These are phyloP conservation scores for Hemicrepidius hirtus DNA, from an alignment of 2,888 invertebrate species.

Conservation along the genomic window DNA sequence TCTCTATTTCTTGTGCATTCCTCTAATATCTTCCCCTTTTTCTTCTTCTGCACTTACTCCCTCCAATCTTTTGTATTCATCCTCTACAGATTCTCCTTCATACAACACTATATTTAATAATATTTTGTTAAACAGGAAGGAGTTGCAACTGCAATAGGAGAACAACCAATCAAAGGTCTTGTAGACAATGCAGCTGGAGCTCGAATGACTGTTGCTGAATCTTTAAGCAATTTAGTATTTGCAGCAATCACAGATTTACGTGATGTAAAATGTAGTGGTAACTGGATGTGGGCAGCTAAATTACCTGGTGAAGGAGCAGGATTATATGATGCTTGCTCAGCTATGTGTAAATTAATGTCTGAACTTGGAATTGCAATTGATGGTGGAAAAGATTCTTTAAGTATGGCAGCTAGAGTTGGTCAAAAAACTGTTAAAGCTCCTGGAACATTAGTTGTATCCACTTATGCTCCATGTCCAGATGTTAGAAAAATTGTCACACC, in stretches of 20 bases:
- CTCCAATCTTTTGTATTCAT: too few species aligned
- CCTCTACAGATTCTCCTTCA: too few species aligned
- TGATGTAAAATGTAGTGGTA: constrained; percentile 99
- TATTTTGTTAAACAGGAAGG: constrained; percentile 76
- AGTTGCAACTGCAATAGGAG: constrained; percentile 96
- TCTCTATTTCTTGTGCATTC: too few species aligned
- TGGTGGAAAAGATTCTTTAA: constrained; percentile 97
- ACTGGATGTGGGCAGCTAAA: constrained; percentile 99
- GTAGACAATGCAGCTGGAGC: constrained; percentile 91
- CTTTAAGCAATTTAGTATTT: constrained; percentile 92
- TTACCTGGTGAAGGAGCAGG: constrained; percentile 93
- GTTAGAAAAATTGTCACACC: constrained; percentile 92
- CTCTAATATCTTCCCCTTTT: too few species aligned
- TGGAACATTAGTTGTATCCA: constrained; percentile 95
- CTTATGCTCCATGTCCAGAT: constrained; percentile 96
- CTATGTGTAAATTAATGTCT: constrained; percentile 91
- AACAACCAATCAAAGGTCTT: constrained; percentile 96
- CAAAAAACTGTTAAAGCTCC: constrained; percentile 83
- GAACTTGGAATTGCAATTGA: constrained; percentile 89
- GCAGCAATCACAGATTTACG: constrained; percentile 79
- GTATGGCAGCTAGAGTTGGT: constrained; percentile 94
- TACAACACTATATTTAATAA: too few species aligned
- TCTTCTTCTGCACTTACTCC: too few species aligned
- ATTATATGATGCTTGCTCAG: constrained; percentile 89
- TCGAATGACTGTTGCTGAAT: constrained; percentile 95